Conservation (phyloP, 1,140 invertebrate species). For the Calephelis virginiensis region DNA sequence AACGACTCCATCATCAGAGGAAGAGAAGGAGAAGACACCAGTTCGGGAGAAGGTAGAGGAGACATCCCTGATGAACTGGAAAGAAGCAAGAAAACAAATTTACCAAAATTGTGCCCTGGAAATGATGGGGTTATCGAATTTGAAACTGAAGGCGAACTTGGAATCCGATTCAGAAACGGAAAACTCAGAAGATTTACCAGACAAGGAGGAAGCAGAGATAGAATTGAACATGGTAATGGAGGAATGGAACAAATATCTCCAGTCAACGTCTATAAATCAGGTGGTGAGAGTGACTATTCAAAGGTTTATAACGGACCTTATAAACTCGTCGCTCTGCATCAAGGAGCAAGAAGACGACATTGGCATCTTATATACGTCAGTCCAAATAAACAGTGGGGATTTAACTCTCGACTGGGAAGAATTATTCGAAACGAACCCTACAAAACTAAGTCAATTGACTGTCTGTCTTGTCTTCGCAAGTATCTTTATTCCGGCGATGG, state of each 20-base stretch:
- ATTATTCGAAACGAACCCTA: slow-evolving; percentile 22
- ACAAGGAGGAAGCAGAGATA: slow-evolving; percentile 17
- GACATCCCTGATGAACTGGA: slow-evolving; percentile 14
- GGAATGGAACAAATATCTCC: no score
- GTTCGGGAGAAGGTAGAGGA: slow-evolving; percentile 12
- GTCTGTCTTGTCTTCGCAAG: slow-evolving; percentile 23
- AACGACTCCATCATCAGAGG: slow-evolving; percentile 8
- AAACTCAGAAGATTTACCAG: slow-evolving; percentile 15
- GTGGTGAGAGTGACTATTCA: slow-evolving; percentile 9
- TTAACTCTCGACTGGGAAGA: slow-evolving; percentile 22
- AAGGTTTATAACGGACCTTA: slow-evolving; percentile 23
- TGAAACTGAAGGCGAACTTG: slow-evolving; percentile 16
- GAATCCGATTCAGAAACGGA: slow-evolving; percentile 17
- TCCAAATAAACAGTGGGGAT: slow-evolving; percentile 21
- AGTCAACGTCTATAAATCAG: slow-evolving; percentile 10
- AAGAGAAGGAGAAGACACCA: slow-evolving; percentile 16
- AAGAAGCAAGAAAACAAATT: slow-evolving; percentile 11
- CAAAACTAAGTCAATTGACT: slow-evolving; percentile 23
- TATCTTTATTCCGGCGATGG: slow-evolving; percentile 12
- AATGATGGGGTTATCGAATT: slow-evolving; percentile 17
- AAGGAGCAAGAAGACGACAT: slow-evolving; percentile 21
- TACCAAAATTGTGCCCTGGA: slow-evolving; percentile 16
- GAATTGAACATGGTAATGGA: slow-evolving; percentile 17
- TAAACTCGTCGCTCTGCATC: slow-evolving; percentile 23
- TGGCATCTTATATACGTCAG: slow-evolving; percentile 12